Percentiles rank a stretch among this genome's conserved stretches.
These are phyloP conservation scores for Carassius auratus DNA, from an alignment of 2,113 vertebrate species.

Conservation along the genomic window DNA sequence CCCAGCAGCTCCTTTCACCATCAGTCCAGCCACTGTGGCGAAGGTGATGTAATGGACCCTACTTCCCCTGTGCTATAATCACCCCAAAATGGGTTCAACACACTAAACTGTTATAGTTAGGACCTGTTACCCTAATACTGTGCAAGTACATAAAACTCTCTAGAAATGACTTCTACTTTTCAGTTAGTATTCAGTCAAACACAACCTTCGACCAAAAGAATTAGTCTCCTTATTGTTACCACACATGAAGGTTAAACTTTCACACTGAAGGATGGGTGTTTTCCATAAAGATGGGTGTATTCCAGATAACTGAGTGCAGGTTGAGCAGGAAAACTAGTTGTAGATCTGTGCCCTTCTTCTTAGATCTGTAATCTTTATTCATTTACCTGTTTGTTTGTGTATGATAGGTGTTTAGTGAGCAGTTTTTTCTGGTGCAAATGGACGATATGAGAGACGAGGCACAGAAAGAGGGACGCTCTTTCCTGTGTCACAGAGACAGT, in stretches of 20 bases:
- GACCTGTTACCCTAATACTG: not conserved
- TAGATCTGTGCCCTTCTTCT: not conserved
- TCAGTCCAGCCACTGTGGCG: slow-evolving; percentile 89
- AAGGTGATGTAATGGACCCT: slow-evolving; percentile 81
- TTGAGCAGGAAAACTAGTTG: not conserved
- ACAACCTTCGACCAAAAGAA: not conserved
- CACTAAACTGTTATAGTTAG: not conserved
- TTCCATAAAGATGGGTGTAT: not conserved
- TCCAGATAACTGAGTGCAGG: not conserved
- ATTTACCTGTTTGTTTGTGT: not conserved
- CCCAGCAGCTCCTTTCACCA: slow-evolving; percentile 86
- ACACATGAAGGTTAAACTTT: not conserved
- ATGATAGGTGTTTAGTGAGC: slow-evolving; percentile 86
- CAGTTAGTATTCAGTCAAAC: not conserved
- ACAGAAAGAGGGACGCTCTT: slow-evolving; percentile 72
- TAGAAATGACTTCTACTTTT: not conserved
- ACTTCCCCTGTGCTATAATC: not conserved
- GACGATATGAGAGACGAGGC: slow-evolving; percentile 84
- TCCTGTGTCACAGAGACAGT: slow-evolving; percentile 77
- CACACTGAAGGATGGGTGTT: not conserved
- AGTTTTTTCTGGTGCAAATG: slow-evolving; percentile 88
- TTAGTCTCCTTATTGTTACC: not conserved
- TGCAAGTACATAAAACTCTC: not conserved
- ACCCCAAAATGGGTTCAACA: not conserved
- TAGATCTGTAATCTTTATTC: not conserved